These are phyloP conservation scores for Malurus leucopterus DNA, from an alignment of 2,797 vertebrate genomes.

Conservation along the genomic window DNA sequence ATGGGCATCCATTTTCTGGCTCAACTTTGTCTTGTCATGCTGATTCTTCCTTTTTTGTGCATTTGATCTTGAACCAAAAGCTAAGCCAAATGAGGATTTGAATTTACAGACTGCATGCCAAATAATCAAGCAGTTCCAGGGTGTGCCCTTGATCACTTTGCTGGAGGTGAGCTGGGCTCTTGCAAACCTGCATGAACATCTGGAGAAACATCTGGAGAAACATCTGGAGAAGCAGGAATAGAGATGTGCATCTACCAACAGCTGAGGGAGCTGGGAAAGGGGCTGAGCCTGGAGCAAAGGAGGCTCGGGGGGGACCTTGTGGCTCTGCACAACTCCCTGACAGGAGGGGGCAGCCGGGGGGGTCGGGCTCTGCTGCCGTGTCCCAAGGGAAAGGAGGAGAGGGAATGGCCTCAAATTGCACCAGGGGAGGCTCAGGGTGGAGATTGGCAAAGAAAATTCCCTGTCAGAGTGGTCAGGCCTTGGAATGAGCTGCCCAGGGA, in stretches of 20 bases:
- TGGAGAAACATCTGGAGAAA: background rate
- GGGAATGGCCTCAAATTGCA: background rate
- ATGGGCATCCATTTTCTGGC: background rate
- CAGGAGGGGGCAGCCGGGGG: background rate
- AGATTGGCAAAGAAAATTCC: background rate
- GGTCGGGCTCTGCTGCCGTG: too few species aligned
- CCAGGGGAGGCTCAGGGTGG: fast-evolving
- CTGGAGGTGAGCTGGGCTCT: background rate
- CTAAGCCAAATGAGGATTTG: background rate
- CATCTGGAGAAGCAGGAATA: background rate
- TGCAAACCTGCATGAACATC: background rate
- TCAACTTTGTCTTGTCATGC: background rate
- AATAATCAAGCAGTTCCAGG: background rate
- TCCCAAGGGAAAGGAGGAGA: background rate
- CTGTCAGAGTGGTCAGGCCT: fast-evolving
- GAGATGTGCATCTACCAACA: background rate
- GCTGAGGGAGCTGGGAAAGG: background rate
- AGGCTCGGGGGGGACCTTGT: background rate
- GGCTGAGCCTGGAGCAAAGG: background rate
- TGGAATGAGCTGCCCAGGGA: background rate
- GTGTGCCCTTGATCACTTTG: background rate
- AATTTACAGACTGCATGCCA: background rate
- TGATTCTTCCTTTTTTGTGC: background rate
- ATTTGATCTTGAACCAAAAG: background rate
- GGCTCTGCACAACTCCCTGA: background rate